A percentile compares a stretch with the other conserved stretches of the same genome.
Conservation (phyloP, 1,140 invertebrate species). For the Caenorhabditis inopinata region DNA sequence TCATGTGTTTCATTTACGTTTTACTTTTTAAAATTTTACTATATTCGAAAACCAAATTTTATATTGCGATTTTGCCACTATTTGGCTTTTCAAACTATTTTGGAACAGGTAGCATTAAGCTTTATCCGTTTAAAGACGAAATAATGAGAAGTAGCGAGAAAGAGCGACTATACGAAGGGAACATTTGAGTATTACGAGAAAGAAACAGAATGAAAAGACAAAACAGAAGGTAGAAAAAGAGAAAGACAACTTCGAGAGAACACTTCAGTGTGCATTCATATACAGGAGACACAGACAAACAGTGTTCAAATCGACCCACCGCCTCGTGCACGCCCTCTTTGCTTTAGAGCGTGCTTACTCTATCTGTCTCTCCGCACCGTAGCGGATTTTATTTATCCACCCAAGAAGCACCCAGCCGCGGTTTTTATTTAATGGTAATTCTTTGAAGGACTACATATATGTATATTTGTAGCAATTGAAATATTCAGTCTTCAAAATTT, state of each 20-base stretch:
- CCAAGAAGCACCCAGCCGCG: no score
- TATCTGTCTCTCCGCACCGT: neutral
- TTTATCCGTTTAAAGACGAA: neutral
- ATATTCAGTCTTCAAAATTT: no score
- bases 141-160: neutral
- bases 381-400: no score
- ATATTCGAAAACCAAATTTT: no score
- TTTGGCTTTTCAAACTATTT: no score
- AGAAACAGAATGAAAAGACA: slow-evolving; percentile 2
- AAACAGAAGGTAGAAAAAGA: neutral
- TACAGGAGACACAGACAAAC: neutral
- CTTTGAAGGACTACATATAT: no score
- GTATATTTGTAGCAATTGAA: no score
- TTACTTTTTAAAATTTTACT: no score
- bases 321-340: slow-evolving; percentile 14
- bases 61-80: no score
- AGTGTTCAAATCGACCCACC: slow-evolving; percentile 7
- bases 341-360: slow-evolving; percentile 8
- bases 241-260: neutral
- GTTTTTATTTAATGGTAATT: no score
- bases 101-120: no score
- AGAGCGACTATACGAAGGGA: slow-evolving; percentile 23
- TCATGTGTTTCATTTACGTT: no score
- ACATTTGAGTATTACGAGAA: slow-evolving; percentile 21
- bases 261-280: neutral